Conservation (phyloP, 2,797 vertebrate genomes). For the Buceros bicornis region DNA sequence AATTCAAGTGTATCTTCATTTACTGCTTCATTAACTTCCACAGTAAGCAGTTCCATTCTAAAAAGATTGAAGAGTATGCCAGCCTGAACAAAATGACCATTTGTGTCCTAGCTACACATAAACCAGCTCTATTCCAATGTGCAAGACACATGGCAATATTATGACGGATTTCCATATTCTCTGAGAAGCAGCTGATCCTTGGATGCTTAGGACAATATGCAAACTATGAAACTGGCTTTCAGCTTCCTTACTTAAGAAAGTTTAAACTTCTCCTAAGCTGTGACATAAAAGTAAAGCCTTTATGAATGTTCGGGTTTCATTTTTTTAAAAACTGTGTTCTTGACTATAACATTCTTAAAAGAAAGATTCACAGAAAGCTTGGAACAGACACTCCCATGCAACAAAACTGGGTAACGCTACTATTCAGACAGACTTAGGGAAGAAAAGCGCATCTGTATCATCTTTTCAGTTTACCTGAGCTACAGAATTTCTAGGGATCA, state of each 20-base stretch:
- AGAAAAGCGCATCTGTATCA: not conserved
- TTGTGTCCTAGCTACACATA: not conserved
- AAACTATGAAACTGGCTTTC: not conserved
- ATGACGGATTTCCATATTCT: not conserved
- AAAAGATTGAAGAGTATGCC: not conserved
- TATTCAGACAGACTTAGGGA: not conserved
- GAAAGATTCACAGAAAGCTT: not conserved
- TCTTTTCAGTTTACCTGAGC: not conserved
- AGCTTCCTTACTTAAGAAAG: not conserved
- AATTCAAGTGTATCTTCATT: not conserved
- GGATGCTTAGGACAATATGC: not conserved
- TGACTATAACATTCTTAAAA: not conserved
- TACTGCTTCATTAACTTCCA: not conserved
- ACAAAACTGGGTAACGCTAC: not conserved
- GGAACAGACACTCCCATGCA: not conserved
- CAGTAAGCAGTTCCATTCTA: not conserved
- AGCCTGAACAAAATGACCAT: not conserved
- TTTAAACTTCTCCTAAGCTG: not conserved
- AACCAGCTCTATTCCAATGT: not conserved
- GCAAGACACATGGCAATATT: not conserved
- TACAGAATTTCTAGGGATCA: not conserved
- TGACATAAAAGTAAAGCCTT: not conserved
- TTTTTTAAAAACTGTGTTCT: not conserved
- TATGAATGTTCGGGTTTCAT: not conserved
- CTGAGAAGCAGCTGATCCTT: not conserved